Base-by-base conservation (phyloP, 2,113 vertebrate genomes). In the Cyphomyrus discorhynchus region DNA sequence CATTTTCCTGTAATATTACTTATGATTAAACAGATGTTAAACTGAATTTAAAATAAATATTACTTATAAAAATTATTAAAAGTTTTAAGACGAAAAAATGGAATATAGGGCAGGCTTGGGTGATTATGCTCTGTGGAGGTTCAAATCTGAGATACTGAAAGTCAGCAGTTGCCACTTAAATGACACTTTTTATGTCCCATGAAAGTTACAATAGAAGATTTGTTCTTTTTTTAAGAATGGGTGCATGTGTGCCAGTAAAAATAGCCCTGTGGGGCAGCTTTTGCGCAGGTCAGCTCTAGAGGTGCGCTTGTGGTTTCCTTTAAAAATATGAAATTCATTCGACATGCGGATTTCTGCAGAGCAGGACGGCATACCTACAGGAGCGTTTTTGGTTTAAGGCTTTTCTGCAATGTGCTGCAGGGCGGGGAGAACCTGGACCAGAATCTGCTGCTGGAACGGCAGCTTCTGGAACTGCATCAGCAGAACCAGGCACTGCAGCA, bases 391-490 rank as follows among this genome's bases (percentile, higher is more conserved):
- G 24, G 3, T 85, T 46, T 70, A 70, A 31, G 46, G 82, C 7
- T 46, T 86, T 52, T 52, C 85, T 53, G 49, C 49, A n/a, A 88
- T n/a, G 45, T 66, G 74, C 86, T 92, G 88, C 80, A 94, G 94
- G 86, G 66, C 2, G 70, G 74, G 24, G 92, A 92, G 15, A 52
- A 88, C 50, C 84, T 91, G 87, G 90, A 89, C 35, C 42, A 70
- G 49, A 46, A 17, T 11, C 35, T 92, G 70, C 87, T 56, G 1
- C 88, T 93, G 27, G 90, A 92, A 88, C 93, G 92, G 82, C 93
- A 91, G 53, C 82, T 94, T 1, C 70, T 93, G 35, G 94, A 93
- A 35, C 85, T 94, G 5, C 92, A 91, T 62, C 93, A 91, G 53
- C 92, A 93, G 90, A 91, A 90, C 4, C 89, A 88, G 49, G 3